phyloP scores from a whole-genome alignment of 2,888 invertebrate species.

The Drosophila prostipennis region DNA sequence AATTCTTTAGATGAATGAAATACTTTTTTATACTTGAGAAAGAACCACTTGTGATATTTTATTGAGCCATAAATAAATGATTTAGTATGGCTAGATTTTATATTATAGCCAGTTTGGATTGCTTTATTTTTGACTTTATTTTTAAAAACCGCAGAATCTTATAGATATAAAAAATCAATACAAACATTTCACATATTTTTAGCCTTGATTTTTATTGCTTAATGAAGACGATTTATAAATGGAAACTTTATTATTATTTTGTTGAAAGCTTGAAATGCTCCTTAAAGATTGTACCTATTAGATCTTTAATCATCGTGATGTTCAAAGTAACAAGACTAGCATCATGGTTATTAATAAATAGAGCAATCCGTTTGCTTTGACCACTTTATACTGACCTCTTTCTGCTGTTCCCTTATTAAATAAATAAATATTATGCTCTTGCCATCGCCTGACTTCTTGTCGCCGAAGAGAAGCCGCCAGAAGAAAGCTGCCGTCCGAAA shows the following conservation, averaged over 20 bases:
- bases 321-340: background rate
- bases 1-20: too few relatives aligned
- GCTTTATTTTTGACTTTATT: background rate
- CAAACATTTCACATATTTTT: background rate
- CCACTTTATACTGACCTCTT: background rate
- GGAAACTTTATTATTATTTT: background rate
- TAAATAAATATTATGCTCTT: slow-evolving; percentile 1
- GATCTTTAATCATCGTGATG: background rate
- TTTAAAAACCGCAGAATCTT: background rate
- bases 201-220: background rate
- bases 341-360: background rate
- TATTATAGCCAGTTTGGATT: background rate
- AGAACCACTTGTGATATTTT: background rate
- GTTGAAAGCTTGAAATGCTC: background rate
- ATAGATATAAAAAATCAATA: background rate
- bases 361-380: background rate
- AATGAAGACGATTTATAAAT: background rate
- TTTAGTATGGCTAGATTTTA: background rate
- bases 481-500: slow-evolving; percentile 63
- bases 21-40: background rate
- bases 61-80: background rate
- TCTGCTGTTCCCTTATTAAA: background rate
- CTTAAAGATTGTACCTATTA: background rate
- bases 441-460: slow-evolving; percentile 1
- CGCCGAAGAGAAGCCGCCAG: slow-evolving; percentile 5